Conservation (phyloP, 2,113 vertebrate species). For the Nipponia nippon region DNA sequence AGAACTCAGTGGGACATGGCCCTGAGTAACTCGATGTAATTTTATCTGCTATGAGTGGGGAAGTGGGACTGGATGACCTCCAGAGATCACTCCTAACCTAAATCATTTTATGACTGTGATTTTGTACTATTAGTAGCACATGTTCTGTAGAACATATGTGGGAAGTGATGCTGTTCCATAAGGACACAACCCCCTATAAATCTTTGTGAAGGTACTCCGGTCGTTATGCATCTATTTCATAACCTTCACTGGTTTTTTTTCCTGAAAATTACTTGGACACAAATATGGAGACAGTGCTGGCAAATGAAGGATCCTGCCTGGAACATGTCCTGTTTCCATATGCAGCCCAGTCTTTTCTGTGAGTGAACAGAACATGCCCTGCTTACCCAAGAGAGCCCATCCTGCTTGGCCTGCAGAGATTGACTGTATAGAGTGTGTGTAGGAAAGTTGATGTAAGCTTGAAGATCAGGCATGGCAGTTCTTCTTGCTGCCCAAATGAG, state of each 20-base stretch:
- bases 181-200: background rate
- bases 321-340: background rate
- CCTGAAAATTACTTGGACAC: background rate
- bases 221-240: background rate
- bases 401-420: background rate
- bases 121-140: background rate
- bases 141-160: background rate
- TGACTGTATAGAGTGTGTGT: background rate
- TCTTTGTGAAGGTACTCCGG: background rate
- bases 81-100: background rate
- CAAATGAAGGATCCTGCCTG: background rate
- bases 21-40: background rate
- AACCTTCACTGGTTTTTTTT: rapidly evolving
- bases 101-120: background rate
- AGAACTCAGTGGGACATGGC: background rate
- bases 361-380: background rate
- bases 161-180: background rate
- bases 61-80: background rate
- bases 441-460: background rate
- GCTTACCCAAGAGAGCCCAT: background rate
- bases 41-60: background rate
- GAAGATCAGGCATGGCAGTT: background rate
- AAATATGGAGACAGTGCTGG: background rate
- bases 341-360: background rate
- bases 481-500: background rate